Evolutionary conservation across 2,113 vertebrate species (phyloP).

Genomic region (Platanista minor): DNA sequence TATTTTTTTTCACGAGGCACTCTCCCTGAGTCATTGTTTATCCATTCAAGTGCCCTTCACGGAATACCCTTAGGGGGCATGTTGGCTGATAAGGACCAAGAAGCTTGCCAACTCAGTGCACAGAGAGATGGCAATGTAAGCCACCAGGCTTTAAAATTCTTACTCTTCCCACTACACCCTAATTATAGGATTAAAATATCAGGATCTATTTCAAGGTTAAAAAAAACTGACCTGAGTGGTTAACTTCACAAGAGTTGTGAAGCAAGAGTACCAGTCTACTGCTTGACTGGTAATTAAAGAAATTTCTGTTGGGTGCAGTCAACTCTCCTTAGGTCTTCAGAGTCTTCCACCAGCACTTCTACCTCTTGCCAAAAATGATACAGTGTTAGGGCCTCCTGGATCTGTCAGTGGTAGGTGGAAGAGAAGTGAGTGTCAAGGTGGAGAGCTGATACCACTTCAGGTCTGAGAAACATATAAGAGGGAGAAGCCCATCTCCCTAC

Average conservation of each 20-base stretch:
- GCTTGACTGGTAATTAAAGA: background rate
- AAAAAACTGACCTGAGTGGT: background rate
- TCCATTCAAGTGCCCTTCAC: background rate
- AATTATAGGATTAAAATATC: background rate
- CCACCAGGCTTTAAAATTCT: background rate
- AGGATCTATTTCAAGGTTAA: background rate
- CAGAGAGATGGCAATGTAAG: background rate
- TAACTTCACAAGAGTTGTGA: background rate
- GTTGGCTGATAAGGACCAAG: background rate
- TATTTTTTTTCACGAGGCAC: background rate
- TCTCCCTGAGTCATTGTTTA: background rate
- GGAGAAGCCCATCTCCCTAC: background rate
- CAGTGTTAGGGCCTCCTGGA: background rate
- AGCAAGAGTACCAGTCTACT: background rate
- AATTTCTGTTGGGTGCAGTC: background rate
- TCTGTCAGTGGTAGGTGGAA: background rate
- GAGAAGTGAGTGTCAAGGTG: background rate
- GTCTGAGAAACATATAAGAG: background rate
- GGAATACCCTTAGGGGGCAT: background rate
- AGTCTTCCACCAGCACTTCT: rapidly evolving
- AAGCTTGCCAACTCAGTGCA: background rate
- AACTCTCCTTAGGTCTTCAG: background rate
- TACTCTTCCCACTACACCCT: background rate
- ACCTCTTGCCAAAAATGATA: background rate
- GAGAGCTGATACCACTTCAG: background rate